Percentiles rank a stretch among this genome's conserved stretches.
These are phyloP conservation scores for Malaclemys terrapin DNA, from an alignment of 2,113 vertebrate species.

Conservation along the genomic window DNA sequence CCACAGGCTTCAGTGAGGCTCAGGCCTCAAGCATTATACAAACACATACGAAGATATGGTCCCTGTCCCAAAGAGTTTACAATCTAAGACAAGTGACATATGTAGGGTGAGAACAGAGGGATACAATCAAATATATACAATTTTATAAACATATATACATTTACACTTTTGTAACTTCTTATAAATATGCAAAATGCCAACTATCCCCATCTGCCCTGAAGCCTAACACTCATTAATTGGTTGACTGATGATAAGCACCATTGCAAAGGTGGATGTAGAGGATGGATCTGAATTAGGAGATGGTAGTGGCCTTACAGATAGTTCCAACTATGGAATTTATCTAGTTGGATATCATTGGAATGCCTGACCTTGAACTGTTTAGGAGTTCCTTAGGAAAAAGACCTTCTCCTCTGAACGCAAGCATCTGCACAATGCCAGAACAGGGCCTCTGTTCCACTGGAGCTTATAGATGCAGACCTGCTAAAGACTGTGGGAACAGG, in stretches of 20 bases:
- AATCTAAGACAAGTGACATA: accelerated
- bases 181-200: background rate
- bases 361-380: background rate
- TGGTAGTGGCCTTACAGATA: accelerated
- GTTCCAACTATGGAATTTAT: background rate
- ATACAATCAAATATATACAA: background rate
- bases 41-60: background rate
- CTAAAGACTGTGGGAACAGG: background rate
- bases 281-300: background rate
- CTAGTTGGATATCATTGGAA: background rate
- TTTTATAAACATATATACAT: background rate
- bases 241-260: accelerated
- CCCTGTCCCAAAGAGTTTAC: accelerated
- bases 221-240: accelerated
- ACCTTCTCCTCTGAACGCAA: background rate
- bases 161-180: background rate
- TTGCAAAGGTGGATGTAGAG: accelerated
- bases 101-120: background rate
- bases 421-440: background rate
- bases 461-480: accelerated
- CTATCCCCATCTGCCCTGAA: background rate
- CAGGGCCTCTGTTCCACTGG: accelerated
- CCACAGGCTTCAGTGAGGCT: accelerated
- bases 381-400: background rate
- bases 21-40: background rate